Percentiles rank a stretch among this genome's conserved stretches.
Evolutionary conservation across 2,888 invertebrate genomes (phyloP).

Genomic region (Drosophila mettleri): DNA sequence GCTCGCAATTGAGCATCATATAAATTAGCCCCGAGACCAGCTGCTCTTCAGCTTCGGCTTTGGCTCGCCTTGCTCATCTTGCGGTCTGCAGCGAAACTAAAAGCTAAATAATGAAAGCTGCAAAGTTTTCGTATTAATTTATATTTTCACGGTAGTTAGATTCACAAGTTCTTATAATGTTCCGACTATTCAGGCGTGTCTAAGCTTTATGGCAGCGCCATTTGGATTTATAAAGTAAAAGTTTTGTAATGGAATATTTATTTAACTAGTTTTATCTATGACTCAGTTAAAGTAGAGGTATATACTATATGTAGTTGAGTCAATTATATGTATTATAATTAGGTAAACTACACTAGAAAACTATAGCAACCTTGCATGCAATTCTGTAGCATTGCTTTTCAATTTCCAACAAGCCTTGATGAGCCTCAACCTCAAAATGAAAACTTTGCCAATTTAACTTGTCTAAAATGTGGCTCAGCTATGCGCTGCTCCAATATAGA

Average conservation of each 20-base stretch:
- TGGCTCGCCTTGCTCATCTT: not conserved
- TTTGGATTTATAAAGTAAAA: not conserved
- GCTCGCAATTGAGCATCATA: slow-evolving; percentile 7
- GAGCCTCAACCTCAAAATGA: no score
- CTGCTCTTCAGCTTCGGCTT: slow-evolving; percentile 1
- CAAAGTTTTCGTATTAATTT: slow-evolving; percentile 43
- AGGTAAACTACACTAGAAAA: no score
- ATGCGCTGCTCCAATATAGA: no score
- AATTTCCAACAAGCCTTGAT: no score
- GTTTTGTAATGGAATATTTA: not conserved
- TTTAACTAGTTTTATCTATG: not conserved
- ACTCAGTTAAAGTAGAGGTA: no score
- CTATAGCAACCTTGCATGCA: no score
- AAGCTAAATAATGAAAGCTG: slow-evolving; percentile 8
- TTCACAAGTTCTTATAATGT: slow-evolving; percentile 1
- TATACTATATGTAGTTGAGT: not conserved
- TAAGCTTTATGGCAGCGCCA: not conserved
- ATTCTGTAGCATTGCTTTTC: no score
- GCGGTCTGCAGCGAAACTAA: slow-evolving; percentile 5
- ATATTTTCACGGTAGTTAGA: not conserved
- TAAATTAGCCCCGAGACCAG: slow-evolving; percentile 18
- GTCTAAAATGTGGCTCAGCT: no score
- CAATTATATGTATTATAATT: no score
- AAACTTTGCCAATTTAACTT: no score
- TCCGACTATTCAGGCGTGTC: not conserved